Base-by-base conservation (phyloP, 2,113 vertebrate species). In the Trichomycterus rosablanca region DNA sequence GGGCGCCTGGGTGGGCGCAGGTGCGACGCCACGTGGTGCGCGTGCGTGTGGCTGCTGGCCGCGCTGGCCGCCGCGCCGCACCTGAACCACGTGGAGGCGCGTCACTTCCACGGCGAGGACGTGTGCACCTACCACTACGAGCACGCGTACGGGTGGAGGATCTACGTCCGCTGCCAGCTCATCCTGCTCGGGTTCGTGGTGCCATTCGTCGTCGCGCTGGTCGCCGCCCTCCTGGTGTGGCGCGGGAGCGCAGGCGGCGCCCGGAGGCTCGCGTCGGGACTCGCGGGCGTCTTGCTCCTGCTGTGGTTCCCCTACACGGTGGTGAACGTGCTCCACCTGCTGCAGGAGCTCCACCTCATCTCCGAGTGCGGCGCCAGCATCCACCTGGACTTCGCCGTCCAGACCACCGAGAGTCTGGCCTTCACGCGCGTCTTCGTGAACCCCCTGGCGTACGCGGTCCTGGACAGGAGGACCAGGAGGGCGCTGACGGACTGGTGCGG, bases 261-360 rank as follows among this genome's bases (percentile, higher is more conserved):
- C 3, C 7, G 3, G 10, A 39, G 35, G 35, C 35, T 12, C 7
- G 10, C 35, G 10, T 3, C 35, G 6, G 9, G 35, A 3, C 9
- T 14, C 9, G 10, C 88, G 28, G 45, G 71, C 1, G 68, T 78
- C 32, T 90, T 89, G 74, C 88, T 89, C 14, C 7, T 81, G 56
- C 70, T 90, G 10, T 92, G 90, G 89, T 86, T 67, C 35, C 88
- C 90, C 0, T 92, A 89, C 71, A 88, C 81, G 0, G 0, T 87
- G 2, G 76, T 76, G 5, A 59, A 89, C 50, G 73, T 88, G 12
- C 64, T 92, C 52, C 81, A 84, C 67, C 79, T 81, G 0, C 55
- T 90, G 48, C 80, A 86, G 43, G 83, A 88, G 1, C 63, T 79
- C 0, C 80, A 81, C 0, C 10, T 85, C 50, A 82, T 88, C 1